Evolutionary conservation across 2,797 vertebrate species (phyloP).

Genomic region (Echiichthys vipera): DNA sequence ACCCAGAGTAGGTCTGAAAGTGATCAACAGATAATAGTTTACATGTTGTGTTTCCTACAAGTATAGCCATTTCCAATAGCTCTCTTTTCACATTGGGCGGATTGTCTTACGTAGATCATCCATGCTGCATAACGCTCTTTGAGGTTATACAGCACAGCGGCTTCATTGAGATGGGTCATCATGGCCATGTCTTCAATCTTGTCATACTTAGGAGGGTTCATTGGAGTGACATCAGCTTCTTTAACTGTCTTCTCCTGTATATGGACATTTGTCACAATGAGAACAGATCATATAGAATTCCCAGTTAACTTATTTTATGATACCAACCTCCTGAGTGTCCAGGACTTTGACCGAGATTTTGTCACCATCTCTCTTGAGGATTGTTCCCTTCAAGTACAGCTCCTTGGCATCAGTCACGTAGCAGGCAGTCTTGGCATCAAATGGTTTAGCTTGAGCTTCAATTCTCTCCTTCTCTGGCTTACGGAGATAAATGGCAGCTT

Average conservation of each 20-base stretch:
- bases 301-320: neutral
- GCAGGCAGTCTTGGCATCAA: constrained; percentile 88
- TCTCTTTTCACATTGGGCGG: too few relatives aligned
- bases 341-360: constrained; percentile 86
- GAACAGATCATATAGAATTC: neutral
- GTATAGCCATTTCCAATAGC: neutral
- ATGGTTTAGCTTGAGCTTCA: constrained; percentile 88
- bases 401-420: constrained; percentile 85
- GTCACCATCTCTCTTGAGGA: constrained; percentile 83
- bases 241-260: constrained; percentile 84
- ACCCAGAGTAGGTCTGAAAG: constrained; percentile 85
- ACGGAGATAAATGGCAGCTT: constrained; percentile 85
- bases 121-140: constrained; percentile 93
- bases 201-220: constrained; percentile 82
- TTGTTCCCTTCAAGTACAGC: constrained; percentile 9
- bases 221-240: constrained; percentile 83
- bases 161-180: constrained; percentile 83
- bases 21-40: neutral
- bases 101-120: constrained; percentile 87
- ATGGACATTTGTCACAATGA: constrained; percentile 1
- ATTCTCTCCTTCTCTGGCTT: constrained; percentile 89
- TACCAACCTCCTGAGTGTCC: constrained; percentile 66
- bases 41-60: neutral
- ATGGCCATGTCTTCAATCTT: constrained; percentile 85
- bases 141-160: constrained; percentile 91